These are phyloP conservation scores for Psilopsiagon aymara DNA, from an alignment of 2,113 vertebrate species.

Conservation along the genomic window DNA sequence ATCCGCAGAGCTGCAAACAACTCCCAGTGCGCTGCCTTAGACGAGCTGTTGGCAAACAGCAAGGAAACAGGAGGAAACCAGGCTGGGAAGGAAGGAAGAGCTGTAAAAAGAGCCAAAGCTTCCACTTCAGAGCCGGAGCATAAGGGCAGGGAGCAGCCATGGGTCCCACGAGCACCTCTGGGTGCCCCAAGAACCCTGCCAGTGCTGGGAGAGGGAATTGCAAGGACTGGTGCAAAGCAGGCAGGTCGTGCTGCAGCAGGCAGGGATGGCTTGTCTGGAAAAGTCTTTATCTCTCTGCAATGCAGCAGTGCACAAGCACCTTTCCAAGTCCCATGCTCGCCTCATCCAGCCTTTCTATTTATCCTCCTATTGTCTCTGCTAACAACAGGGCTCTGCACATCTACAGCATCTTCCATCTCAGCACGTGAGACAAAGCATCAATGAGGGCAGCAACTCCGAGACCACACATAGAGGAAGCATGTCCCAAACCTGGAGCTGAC, in stretches of 20 bases:
- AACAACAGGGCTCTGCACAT: conserved; percentile 27
- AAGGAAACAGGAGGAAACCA: background rate
- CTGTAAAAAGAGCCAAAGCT: background rate
- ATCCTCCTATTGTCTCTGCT: conserved; percentile 58
- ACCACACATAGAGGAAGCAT: fast-evolving
- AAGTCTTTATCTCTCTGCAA: conserved; percentile 9
- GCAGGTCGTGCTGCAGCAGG: background rate
- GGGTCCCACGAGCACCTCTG: background rate
- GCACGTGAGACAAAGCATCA: background rate
- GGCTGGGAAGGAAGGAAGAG: background rate
- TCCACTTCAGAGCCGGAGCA: background rate
- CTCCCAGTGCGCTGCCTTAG: conserved; percentile 24
- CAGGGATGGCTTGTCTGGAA: background rate
- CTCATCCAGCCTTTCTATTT: conserved; percentile 53
- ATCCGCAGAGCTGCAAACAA: conserved; percentile 28
- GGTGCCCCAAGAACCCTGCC: fast-evolving
- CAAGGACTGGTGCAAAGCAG: background rate
- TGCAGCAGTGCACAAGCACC: conserved; percentile 5
- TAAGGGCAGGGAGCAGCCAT: background rate
- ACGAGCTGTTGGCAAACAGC: background rate
- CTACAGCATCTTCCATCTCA: background rate
- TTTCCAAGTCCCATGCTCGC: conserved; percentile 24
- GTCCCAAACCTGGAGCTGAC: background rate
- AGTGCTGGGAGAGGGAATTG: background rate
- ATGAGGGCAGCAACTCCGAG: background rate